phyloP scores from a whole-genome alignment of 2,113 vertebrate genomes.

The Todiramphus saurophagus region DNA sequence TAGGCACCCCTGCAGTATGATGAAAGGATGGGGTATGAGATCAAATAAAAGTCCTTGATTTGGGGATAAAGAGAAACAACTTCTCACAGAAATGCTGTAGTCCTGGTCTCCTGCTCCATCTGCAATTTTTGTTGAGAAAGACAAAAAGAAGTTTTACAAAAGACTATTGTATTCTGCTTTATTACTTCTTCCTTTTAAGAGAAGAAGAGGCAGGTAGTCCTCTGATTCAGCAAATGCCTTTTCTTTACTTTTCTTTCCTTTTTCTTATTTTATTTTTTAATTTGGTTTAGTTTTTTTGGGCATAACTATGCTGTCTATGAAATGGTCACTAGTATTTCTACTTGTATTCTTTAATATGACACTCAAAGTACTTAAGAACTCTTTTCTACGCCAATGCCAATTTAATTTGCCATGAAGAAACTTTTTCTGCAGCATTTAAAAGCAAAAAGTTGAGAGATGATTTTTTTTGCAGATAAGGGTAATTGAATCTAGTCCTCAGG shows the following conservation, averaged over 20 bases:
- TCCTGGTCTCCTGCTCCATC: not conserved
- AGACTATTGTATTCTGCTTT: not conserved
- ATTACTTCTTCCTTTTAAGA: not conserved
- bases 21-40: not conserved
- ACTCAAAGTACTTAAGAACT: not conserved
- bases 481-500: not conserved
- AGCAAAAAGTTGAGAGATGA: not conserved
- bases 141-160: accelerated
- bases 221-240: not conserved
- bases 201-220: not conserved
- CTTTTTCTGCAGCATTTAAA: not conserved
- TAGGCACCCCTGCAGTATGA: not conserved
- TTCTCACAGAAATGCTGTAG: not conserved
- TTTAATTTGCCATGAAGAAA: not conserved
- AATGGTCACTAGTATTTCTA: not conserved
- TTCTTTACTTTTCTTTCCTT: no score
- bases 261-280: no score
- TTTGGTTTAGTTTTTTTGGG: not conserved
- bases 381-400: not conserved
- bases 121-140: not conserved
- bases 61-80: not conserved
- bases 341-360: not conserved
- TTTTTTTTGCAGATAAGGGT: not conserved
- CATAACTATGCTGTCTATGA: not conserved
- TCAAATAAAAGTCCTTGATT: slow-evolving; percentile 2